Evolutionary conservation across 1,140 invertebrate species (phyloP).

Genomic region (Dolichoris vasculosae): DNA sequence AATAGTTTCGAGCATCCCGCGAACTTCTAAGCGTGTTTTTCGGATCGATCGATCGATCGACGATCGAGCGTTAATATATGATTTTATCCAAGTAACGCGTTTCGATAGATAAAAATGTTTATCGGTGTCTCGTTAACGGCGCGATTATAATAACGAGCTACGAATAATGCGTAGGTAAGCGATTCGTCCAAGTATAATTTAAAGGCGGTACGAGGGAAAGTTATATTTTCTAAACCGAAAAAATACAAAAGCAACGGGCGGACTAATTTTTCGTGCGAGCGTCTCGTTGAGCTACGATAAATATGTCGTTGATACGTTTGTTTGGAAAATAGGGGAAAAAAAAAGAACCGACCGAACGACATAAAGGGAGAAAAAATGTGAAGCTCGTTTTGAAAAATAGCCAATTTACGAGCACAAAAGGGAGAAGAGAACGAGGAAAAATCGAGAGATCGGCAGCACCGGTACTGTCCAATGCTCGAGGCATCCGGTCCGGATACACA

Average conservation of each 20-base stretch:
- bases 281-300: constrained; percentile 23
- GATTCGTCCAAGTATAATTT: too few relatives aligned
- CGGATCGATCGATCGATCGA: too few relatives aligned
- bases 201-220: too few relatives aligned
- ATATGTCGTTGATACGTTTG: background rate
- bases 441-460: background rate
- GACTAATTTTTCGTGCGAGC: background rate
- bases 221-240: too few relatives aligned
- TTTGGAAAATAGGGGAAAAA: background rate
- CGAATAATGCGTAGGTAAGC: too few relatives aligned
- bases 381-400: constrained; percentile 44
- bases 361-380: background rate
- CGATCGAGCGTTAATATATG: too few relatives aligned
- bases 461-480: constrained; percentile 6
- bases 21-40: too few relatives aligned
- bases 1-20: too few relatives aligned
- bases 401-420: constrained; percentile 40
- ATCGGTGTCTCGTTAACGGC: too few relatives aligned
- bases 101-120: too few relatives aligned
- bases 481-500: constrained; percentile 36
- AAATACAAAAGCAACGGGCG: background rate
- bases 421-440: constrained; percentile 9
- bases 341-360: constrained; percentile 7
- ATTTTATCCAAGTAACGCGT: too few relatives aligned
- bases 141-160: too few relatives aligned